Evolutionary conservation across 2,888 invertebrate species (phyloP).

Genomic region (Drosophila ezoana): DNA sequence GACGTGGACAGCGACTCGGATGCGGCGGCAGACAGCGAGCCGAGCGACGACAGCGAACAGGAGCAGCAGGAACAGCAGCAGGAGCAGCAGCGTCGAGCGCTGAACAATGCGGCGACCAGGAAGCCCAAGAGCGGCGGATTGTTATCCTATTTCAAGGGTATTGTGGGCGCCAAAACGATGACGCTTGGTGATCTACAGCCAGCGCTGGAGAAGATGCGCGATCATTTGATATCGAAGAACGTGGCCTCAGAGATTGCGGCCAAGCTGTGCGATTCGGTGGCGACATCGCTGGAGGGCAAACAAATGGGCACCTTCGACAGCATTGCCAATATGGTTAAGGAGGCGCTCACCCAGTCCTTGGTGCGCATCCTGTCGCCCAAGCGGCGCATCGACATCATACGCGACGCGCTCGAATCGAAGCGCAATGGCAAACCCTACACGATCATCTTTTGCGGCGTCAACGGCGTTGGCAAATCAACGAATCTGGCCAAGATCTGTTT

Average conservation of each 20-base stretch:
- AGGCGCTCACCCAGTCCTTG: constrained; percentile 94
- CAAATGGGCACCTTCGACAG: constrained; percentile 97
- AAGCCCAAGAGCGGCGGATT: constrained; percentile 84
- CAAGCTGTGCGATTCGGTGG: constrained; percentile 97
- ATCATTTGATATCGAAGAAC: constrained; percentile 98
- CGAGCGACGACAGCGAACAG: constrained; percentile 68
- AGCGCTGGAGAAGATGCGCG: constrained; percentile 95
- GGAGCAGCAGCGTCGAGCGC: constrained; percentile 51
- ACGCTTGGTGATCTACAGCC: constrained; percentile 92
- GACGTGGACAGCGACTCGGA: constrained; percentile 92
- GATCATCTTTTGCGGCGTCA: constrained; percentile 98
- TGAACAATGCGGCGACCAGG: constrained; percentile 7
- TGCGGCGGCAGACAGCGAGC: constrained; percentile 86
- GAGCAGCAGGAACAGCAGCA: constrained; percentile 83
- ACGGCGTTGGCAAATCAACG: constrained; percentile 99
- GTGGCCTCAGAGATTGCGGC: constrained; percentile 98
- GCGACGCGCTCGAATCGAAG: constrained; percentile 97
- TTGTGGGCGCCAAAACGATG: constrained; percentile 96
- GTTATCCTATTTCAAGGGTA: constrained; percentile 93
- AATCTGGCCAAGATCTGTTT: constrained; percentile 99
- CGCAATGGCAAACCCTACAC: constrained; percentile 94
- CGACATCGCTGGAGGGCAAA: constrained; percentile 95
- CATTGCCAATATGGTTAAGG: constrained; percentile 94
- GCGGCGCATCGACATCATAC: constrained; percentile 96
- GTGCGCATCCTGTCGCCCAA: constrained; percentile 97